Evolutionary conservation across 53 echinoderm and acorn worm species (phyloP), one percentile per base, ranked within the genome.

Genomic region (Temnopleurus reevesii): DNA sequence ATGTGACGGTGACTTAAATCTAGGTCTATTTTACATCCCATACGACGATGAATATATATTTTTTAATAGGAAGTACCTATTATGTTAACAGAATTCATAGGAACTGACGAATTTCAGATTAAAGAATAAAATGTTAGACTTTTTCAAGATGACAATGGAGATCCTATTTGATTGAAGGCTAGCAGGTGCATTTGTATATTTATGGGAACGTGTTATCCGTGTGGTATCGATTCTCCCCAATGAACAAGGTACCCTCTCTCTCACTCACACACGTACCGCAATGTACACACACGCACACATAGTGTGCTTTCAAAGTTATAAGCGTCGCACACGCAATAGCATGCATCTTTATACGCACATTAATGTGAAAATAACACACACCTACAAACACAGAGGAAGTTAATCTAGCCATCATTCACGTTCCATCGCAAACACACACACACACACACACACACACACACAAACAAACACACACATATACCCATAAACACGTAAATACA

Each of bases 171-270:
- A 71, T 0, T 36, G 71, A 71, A 71, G 21, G 71, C 23, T 71
- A 41, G 71, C 71, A 71, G 71, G 71, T 71, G 71, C 41, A 41
- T 71, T 71, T 5, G 71, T 66, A 65, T 41, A 13, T 71, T 10
- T 66, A 21, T 38, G 36, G 34, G 18, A n/a, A 34, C 2, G 19
- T 55, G 19, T 18, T 9, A 12, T 55, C 19, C 3, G 5, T 55
- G 55, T 19, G 23, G 6, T n/a, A 5, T n/a, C 19, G 0, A 5
- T 29, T 18, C 0, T 18, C 38, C 38, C 8, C 65, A 60, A 49
- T 12, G 9, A 49, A 12, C 49, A 35, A n/a, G 5, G n/a, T 6
- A 4, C 17, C n/a, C 28, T 61, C 41, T 38, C 71, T 21, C 71
- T 71, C 8, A 35, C 38, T 65, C 38, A 4, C 60, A 12, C 57